These are phyloP conservation scores for Ectemnius lituratus DNA, from an alignment of 2,888 invertebrate genomes.

Conservation along the genomic window DNA sequence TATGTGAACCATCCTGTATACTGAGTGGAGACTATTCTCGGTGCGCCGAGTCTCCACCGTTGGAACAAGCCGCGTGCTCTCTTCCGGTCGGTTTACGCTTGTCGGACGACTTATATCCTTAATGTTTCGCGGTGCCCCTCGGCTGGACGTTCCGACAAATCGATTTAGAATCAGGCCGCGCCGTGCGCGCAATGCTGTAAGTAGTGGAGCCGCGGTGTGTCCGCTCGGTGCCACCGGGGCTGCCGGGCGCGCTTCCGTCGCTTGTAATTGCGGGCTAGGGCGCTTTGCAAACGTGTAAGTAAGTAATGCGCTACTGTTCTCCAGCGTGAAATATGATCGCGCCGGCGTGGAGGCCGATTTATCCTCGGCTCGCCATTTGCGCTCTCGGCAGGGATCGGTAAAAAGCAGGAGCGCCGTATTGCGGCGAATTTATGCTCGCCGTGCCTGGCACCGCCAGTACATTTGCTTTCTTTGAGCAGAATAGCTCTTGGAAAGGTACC, in stretches of 20 bases:
- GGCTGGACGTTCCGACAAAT: slow-evolving; percentile 54
- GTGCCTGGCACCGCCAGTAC: no score
- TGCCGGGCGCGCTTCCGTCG: background rate
- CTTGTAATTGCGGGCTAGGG: slow-evolving; percentile 47
- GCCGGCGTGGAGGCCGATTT: slow-evolving; percentile 47
- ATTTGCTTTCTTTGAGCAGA: no score
- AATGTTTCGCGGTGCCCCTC: slow-evolving; percentile 31
- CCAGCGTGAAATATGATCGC: slow-evolving; percentile 52
- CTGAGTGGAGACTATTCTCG: no score
- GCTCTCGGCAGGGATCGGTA: background rate
- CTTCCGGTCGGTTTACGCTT: slow-evolving; percentile 42
- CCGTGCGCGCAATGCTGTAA: slow-evolving; percentile 26
- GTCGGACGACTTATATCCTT: slow-evolving; percentile 24
- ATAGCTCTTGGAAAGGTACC: no score
- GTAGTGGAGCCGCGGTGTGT: slow-evolving; percentile 22
- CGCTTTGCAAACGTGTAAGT: no score
- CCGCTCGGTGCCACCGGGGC: slow-evolving; percentile 13
- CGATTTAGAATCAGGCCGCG: slow-evolving; percentile 57
- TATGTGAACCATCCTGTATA: no score
- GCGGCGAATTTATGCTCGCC: no score
- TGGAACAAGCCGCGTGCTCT: slow-evolving; percentile 14
- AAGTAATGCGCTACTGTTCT: slow-evolving; percentile 50
- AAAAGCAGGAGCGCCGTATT: no score
- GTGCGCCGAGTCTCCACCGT: slow-evolving; percentile 13
- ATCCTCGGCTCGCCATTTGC: slow-evolving; percentile 38